Percentiles rank a stretch among this genome's conserved stretches.
Evolutionary conservation across 2,888 invertebrate species (phyloP).

Genomic region (Euzophera pinguis): DNA sequence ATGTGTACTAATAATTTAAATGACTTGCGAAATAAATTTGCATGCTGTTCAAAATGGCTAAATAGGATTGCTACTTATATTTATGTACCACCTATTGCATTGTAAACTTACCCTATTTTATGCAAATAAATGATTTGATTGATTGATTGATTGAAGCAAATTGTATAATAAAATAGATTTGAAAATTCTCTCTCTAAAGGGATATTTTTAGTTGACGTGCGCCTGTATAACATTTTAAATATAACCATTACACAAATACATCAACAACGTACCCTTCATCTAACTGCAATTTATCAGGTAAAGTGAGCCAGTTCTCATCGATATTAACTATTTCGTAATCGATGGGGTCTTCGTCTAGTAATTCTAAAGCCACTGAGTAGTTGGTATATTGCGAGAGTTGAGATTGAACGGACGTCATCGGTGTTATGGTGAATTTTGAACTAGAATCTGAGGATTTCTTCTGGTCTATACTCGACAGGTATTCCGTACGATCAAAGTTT

Average conservation of each 20-base stretch:
- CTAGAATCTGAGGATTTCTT: not conserved
- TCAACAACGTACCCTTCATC: slow-evolving; percentile 36
- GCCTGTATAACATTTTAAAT: too few relatives aligned
- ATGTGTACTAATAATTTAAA: too few relatives aligned
- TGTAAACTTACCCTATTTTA: too few relatives aligned
- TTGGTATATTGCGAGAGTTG: not conserved
- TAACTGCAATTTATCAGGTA: slow-evolving; percentile 32
- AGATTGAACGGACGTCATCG: slow-evolving; percentile 17
- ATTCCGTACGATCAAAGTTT: slow-evolving; percentile 34
- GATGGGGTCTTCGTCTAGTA: slow-evolving; percentile 63
- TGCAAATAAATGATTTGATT: too few relatives aligned
- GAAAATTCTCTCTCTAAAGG: too few relatives aligned
- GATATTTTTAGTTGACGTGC: too few relatives aligned
- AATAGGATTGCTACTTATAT: too few relatives aligned
- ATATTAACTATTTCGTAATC: slow-evolving; percentile 72
- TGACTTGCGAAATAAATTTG: too few relatives aligned
- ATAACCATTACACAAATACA: not conserved
- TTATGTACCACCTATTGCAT: too few relatives aligned
- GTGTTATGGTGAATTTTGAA: slow-evolving; percentile 24
- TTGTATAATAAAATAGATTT: too few relatives aligned
- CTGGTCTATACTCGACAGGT: slow-evolving; percentile 30
- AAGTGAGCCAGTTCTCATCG: slow-evolving; percentile 42
- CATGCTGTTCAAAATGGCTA: too few relatives aligned
- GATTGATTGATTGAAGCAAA: too few relatives aligned
- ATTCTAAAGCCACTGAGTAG: slow-evolving; percentile 27